Conservation (phyloP, 2,888 invertebrate genomes). For the Papilio protenor region DNA sequence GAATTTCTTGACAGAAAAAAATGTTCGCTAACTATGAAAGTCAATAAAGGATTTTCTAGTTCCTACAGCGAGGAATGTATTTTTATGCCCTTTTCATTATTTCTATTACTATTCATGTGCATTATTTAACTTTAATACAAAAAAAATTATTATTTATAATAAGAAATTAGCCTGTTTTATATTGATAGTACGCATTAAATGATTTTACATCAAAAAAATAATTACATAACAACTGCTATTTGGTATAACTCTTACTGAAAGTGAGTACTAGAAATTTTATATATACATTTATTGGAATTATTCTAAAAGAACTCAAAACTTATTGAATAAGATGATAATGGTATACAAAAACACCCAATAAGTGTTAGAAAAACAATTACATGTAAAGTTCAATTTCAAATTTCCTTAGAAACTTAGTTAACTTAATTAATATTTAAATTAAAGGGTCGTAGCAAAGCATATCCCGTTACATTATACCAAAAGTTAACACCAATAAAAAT, state of each 20-base stretch:
- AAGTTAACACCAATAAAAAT: constrained; percentile 37
- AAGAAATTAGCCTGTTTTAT: neutral
- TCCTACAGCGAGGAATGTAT: neutral
- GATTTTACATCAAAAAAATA: constrained; percentile 25
- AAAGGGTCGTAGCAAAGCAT: constrained; percentile 13
- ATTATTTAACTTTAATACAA: neutral
- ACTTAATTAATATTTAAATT: constrained; percentile 11
- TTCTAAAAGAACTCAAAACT: neutral
- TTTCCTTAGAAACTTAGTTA: neutral
- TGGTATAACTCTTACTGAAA: constrained; percentile 11
- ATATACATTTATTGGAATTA: neutral
- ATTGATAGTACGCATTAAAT: neutral
- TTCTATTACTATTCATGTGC: neutral
- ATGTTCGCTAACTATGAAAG: neutral
- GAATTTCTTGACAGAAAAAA: neutral
- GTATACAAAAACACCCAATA: neutral
- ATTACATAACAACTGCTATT: constrained; percentile 9
- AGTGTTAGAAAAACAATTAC: constrained; percentile 15
- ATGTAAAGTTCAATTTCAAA: constrained; percentile 1
- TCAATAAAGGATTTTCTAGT: neutral
- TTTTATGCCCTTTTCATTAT: too few species aligned
- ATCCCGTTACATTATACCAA: constrained; percentile 24
- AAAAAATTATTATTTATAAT: neutral
- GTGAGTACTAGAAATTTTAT: neutral
- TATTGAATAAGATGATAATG: constrained; percentile 5